A percentile compares a stretch with the other conserved stretches of the same genome.
phyloP scores from a whole-genome alignment of 2,113 vertebrate genomes.

The Phrynocephalus versicolor region DNA sequence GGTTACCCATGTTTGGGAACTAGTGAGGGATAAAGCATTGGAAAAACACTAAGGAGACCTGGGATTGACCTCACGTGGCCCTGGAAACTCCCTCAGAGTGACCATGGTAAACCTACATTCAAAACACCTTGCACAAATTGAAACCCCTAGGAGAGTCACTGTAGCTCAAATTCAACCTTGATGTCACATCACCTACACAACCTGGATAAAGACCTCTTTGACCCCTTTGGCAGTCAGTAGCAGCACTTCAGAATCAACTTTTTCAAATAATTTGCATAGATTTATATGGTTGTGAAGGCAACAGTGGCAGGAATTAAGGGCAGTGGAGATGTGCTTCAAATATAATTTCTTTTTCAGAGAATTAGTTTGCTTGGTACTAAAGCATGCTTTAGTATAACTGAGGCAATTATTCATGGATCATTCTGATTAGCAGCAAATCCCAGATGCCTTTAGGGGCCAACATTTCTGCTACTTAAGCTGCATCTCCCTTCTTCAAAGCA shows the following conservation, averaged over 20 bases:
- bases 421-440: constrained; percentile 34
- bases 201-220: background rate
- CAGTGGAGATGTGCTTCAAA: constrained; percentile 21
- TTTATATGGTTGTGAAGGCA: constrained; percentile 31
- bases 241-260: background rate
- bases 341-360: constrained; percentile 35
- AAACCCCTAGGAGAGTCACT: too few relatives aligned
- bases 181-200: background rate
- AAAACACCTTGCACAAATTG: too few relatives aligned
- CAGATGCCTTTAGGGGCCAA: background rate
- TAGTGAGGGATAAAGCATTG: too few relatives aligned
- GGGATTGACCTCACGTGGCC: too few relatives aligned
- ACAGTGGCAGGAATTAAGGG: constrained; percentile 32
- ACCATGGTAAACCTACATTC: too few relatives aligned
- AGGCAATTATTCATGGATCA: constrained; percentile 20
- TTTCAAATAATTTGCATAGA: too few relatives aligned
- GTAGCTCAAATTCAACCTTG: too few relatives aligned
- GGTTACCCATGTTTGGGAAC: too few relatives aligned
- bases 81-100: too few relatives aligned
- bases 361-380: constrained; percentile 19
- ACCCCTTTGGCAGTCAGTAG: background rate
- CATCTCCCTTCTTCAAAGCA: constrained; percentile 9
- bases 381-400: constrained; percentile 17
- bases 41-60: too few relatives aligned
- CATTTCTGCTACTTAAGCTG: background rate